Evolutionary conservation across 2,797 vertebrate species (phyloP).

Genomic region (Typhlichthys eigenmanni): DNA sequence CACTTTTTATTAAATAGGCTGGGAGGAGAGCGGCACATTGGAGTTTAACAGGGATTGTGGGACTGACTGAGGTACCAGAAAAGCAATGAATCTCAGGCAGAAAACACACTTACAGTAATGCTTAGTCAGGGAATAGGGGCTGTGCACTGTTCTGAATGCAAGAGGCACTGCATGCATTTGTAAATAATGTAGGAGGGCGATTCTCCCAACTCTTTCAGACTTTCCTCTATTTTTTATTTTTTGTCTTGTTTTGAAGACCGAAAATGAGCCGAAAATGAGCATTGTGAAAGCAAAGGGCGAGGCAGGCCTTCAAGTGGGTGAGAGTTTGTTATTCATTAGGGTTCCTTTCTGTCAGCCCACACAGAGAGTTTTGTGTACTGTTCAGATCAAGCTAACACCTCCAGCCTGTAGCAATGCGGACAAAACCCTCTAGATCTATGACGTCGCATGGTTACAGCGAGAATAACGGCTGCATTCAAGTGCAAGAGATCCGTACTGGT

Average conservation of each 20-base stretch:
- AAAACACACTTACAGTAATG: neutral
- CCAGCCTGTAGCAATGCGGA: slow-evolving; percentile 18
- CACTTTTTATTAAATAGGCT: slow-evolving; percentile 33
- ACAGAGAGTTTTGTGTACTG: slow-evolving; percentile 30
- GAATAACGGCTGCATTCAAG: neutral
- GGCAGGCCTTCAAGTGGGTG: slow-evolving; percentile 32
- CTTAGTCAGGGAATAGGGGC: neutral
- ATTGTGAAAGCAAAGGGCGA: slow-evolving; percentile 12
- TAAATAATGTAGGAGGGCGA: neutral
- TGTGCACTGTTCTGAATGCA: neutral
- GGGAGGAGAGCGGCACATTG: slow-evolving; percentile 4
- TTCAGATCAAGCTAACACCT: slow-evolving; percentile 37
- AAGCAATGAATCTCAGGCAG: slow-evolving; percentile 10
- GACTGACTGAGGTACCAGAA: neutral
- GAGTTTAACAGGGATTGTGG: slow-evolving; percentile 16
- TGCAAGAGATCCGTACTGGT: neutral
- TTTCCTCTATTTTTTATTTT: neutral
- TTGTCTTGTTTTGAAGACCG: neutral
- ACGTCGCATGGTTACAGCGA: slow-evolving; percentile 39
- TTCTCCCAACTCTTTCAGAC: slow-evolving; percentile 1
- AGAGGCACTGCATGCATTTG: neutral
- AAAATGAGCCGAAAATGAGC: slow-evolving; percentile 13
- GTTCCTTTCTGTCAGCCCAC: slow-evolving; percentile 48
- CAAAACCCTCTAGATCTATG: slow-evolving; percentile 18
- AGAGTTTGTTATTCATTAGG: slow-evolving; percentile 54